These are phyloP conservation scores for Pongo abelii DNA, from an alignment of 2,113 vertebrate species.

Conservation along the genomic window DNA sequence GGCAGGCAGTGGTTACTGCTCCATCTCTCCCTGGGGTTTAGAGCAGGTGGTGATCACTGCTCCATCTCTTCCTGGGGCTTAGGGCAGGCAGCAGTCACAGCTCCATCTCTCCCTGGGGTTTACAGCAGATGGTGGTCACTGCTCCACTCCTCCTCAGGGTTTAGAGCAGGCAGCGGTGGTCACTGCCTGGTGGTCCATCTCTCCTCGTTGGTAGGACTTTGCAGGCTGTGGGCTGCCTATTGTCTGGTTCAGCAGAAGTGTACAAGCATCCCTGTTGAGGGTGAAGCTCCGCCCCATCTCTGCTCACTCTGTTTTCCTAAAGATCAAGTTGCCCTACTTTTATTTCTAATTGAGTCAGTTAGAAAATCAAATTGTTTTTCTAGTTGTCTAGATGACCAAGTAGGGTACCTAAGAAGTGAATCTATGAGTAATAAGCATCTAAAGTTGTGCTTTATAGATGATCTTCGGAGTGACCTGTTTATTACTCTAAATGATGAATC, in stretches of 20 bases:
- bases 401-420: too few species aligned
- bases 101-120: too few species aligned
- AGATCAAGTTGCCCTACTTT: not conserved
- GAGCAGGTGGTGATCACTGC: rapidly evolving
- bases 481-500: too few species aligned
- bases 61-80: too few species aligned
- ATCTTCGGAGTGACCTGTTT: not conserved
- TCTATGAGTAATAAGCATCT: too few species aligned
- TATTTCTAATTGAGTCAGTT: not conserved
- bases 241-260: not conserved
- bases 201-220: not conserved
- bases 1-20: too few species aligned
- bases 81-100: too few species aligned
- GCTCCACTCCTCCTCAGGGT: too few species aligned
- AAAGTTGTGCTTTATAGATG: not conserved
- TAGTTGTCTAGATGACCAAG: not conserved
- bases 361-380: not conserved
- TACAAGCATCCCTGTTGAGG: not conserved
- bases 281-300: not conserved
- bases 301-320: not conserved
- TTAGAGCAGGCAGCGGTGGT: too few species aligned
- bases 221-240: not conserved
- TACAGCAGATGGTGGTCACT: not conserved
- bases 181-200: too few species aligned
- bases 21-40: too few species aligned